phyloP scores from a whole-genome alignment of 2,113 vertebrate species.

The Eidolon helvum region DNA sequence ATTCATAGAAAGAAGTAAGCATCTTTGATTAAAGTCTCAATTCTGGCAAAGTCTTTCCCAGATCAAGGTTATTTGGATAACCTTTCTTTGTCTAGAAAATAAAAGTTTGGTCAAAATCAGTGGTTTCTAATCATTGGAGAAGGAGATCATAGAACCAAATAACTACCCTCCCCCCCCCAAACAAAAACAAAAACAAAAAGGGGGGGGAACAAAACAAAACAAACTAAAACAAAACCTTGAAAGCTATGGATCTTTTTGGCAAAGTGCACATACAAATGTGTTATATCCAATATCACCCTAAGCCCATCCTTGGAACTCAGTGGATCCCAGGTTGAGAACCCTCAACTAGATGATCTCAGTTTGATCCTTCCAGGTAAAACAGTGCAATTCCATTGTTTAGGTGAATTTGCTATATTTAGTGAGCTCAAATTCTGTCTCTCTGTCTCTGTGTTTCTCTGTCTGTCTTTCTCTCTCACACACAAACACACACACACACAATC shows the following conservation, averaged over 20 bases:
- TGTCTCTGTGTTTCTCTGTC: background rate
- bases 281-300: background rate
- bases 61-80: background rate
- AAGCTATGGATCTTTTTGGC: background rate
- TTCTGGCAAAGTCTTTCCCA: background rate
- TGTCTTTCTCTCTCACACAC: background rate
- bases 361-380: background rate
- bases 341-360: background rate
- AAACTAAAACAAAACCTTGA: too few species aligned
- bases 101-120: background rate
- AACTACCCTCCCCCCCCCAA: too few species aligned
- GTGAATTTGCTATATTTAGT: background rate
- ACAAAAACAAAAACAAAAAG: background rate
- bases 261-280: background rate
- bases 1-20: background rate
- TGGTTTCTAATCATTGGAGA: background rate
- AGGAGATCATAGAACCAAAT: background rate
- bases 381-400: background rate
- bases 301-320: background rate
- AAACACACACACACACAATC: background rate
- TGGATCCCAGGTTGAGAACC: background rate
- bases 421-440: background rate
- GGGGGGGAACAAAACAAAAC: background rate
- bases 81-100: constrained; percentile 11
- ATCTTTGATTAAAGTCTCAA: background rate